Percentiles rank a stretch among this genome's conserved stretches.
Conservation (phyloP, 2,888 invertebrate genomes). For the Eristalis arbustorum region DNA sequence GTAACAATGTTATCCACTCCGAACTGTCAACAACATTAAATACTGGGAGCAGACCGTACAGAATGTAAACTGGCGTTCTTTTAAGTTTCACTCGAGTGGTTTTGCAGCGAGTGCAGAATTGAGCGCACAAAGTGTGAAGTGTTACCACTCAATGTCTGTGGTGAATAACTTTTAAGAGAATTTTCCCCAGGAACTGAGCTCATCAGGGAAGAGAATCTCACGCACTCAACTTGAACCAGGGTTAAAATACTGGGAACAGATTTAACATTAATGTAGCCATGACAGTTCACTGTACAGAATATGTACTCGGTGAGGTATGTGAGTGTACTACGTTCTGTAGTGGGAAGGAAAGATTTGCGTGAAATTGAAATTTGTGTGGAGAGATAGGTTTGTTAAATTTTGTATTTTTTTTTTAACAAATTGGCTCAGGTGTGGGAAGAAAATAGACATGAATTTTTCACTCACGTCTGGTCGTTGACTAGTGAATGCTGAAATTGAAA, state of each 20-base stretch:
- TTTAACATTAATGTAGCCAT: not conserved
- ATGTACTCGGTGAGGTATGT: not conserved
- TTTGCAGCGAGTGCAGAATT: not conserved
- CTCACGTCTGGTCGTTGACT: no score
- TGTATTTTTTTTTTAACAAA: no score
- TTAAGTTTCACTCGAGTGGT: not conserved
- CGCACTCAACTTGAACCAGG: not conserved
- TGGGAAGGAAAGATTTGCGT: no score
- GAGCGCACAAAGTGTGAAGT: not conserved
- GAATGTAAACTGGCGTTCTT: not conserved
- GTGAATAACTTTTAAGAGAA: conserved; percentile 41
- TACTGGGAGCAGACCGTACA: not conserved
- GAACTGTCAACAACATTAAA: not conserved
- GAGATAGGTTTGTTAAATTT: no score
- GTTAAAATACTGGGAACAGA: conserved; percentile 31
- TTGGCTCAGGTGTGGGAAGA: no score
- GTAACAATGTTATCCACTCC: not conserved
- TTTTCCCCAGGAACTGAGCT: not conserved
- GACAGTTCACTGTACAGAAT: not conserved
- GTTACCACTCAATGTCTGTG: conserved; percentile 9
- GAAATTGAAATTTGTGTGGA: no score
- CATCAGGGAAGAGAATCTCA: not conserved
- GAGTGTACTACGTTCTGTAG: no score
- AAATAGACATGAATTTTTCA: no score
- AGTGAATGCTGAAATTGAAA: no score